Conservation (phyloP, 1,140 invertebrate genomes). For the Pogonomyrmex barbatus region DNA sequence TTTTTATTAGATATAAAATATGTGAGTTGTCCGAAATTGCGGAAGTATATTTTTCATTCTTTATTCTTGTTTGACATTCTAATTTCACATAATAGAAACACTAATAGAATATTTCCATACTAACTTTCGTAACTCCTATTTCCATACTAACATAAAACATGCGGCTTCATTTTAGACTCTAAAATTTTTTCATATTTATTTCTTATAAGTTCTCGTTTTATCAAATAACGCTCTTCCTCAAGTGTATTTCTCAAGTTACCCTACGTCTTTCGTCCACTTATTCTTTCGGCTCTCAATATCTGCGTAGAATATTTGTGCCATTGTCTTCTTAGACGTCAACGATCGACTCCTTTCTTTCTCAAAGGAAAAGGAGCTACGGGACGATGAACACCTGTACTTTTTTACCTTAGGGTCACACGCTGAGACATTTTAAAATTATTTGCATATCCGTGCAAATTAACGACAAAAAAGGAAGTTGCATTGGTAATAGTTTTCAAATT, state of each 20-base stretch:
- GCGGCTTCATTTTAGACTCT: neutral
- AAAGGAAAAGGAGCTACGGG: conserved; percentile 3
- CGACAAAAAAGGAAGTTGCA: neutral
- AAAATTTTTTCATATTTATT: neutral
- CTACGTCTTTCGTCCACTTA: neutral
- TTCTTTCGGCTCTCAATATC: neutral
- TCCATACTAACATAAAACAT: neutral
- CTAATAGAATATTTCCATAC: neutral
- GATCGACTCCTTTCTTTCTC: neutral
- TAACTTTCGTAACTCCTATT: neutral
- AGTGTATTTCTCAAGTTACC: neutral
- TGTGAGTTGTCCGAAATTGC: neutral
- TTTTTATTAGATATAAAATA: neutral
- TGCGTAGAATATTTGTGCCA: neutral
- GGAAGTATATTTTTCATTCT: neutral
- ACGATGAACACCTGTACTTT: conserved; percentile 39
- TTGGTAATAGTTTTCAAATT: neutral
- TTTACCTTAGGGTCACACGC: neutral
- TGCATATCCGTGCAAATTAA: conserved; percentile 57
- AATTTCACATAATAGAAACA: neutral
- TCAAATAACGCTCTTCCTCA: neutral
- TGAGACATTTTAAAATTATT: conserved; percentile 41
- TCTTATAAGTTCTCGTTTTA: neutral
- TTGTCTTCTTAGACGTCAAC: conserved; percentile 1
- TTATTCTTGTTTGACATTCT: neutral